Conservation (phyloP, 2,888 invertebrate genomes). For the Sepioteuthis lessoniana region DNA sequence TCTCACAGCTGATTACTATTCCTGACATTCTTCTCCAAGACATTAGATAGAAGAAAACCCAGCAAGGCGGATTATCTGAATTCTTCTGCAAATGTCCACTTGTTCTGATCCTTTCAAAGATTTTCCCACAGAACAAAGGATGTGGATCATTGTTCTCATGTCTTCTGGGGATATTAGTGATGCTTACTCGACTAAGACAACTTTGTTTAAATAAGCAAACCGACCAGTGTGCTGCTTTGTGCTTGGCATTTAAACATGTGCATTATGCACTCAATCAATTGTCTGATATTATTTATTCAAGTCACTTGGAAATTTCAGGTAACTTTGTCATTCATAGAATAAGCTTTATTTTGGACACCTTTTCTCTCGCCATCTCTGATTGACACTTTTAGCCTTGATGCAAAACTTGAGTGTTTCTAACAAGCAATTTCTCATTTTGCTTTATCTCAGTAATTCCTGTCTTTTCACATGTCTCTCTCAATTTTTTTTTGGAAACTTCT, state of each 20-base stretch:
- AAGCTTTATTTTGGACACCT: background rate
- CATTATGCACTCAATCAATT: background rate
- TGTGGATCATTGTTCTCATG: background rate
- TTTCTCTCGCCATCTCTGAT: background rate
- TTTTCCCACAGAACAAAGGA: background rate
- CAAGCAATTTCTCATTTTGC: too few species aligned
- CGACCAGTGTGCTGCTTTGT: background rate
- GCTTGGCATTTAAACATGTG: background rate
- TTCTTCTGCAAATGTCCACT: background rate
- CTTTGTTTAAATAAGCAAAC: background rate
- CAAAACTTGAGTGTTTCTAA: too few species aligned
- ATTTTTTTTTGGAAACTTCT: too few species aligned
- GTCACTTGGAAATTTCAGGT: background rate
- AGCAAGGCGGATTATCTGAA: background rate
- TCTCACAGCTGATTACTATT: background rate
- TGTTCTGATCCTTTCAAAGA: background rate
- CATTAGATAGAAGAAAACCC: constrained; percentile 15
- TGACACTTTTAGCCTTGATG: too few species aligned
- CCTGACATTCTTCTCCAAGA: background rate
- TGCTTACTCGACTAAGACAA: background rate
- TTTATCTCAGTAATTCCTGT: too few species aligned
- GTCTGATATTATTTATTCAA: background rate
- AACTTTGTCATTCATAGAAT: constrained; percentile 10
- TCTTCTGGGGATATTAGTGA: background rate
- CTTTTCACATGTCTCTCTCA: too few species aligned